Evolutionary conservation across 2,888 invertebrate genomes (phyloP), one percentile per base, ranked within the genome.

Genomic region (Lydus trimaculatus): DNA sequence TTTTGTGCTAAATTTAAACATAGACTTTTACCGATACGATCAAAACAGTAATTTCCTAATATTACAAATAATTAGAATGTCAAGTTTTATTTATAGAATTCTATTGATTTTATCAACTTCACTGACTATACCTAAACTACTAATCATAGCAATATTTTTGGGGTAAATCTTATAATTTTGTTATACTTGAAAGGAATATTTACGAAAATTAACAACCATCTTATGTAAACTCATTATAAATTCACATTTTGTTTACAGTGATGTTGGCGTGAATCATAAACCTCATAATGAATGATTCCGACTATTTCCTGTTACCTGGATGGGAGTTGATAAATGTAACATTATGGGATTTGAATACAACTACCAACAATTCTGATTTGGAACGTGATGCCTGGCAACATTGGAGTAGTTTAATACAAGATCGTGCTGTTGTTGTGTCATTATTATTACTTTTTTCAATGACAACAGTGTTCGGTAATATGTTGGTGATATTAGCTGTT

Each of bases 381-480:
- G 84, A 83, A 67, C 75, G 74, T 64, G 84, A 85, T 71, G 84
- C 84, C 6, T 85, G 85, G 85, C 82, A 83, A 61, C 83, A 84
- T 68, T 86, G 87, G 85, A 86, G 86, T 69, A 83, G 86, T 23
- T 83, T 91, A 73, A 88, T 90, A 31, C 89, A 92, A 75, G 93
- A 94, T 74, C 89, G 94, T 56, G 91, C 92, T 4, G 87, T 92
- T 15, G 87, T 95, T 33, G 94, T 96, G n/a, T 87, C 92, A 0
- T 89, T 98, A 60, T 87, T 99, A 15, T 88, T 95, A 20, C 86
- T 94, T 15, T 97, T 98, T 85, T 97, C 97, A 0, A 87, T 97
- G 68, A 93, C 95, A 9, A 98, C 98, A 0, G 95, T 99, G 0
- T 94, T 97, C 80, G 99, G 99, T 66, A 99, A 99, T 85, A 91